A percentile compares a stretch with the other conserved stretches of the same genome.
Conservation (phyloP, 1,140 invertebrate species). For the Marisa cornuarietis region DNA sequence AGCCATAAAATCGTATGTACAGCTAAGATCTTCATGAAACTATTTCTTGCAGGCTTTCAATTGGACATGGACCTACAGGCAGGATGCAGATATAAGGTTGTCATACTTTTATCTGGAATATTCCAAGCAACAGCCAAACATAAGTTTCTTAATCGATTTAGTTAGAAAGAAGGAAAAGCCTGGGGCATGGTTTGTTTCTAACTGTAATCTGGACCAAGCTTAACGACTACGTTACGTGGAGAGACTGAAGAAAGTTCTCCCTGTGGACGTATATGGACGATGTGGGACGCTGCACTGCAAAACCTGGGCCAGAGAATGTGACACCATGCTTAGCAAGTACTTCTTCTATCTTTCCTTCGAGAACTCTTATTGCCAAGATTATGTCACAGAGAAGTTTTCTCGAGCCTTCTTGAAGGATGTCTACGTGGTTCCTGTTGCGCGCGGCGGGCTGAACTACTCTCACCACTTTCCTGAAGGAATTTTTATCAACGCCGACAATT, state of each 20-base stretch:
- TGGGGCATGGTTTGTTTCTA: constrained; percentile 74
- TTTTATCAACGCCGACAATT: no score
- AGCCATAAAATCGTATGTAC: no score
- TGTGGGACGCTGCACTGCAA: constrained; percentile 33
- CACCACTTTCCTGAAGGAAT: no score
- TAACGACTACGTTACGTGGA: constrained; percentile 29
- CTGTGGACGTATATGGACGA: constrained; percentile 45
- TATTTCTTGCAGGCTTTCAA: constrained; percentile 16
- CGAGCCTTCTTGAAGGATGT: constrained; percentile 40
- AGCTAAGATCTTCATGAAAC: no score
- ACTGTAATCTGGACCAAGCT: constrained; percentile 48
- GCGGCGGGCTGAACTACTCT: constrained; percentile 71
- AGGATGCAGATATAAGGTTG: constrained; percentile 4
- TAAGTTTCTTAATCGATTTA: constrained; percentile 14
- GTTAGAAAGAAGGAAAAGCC: constrained; percentile 28
- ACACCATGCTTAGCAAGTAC: constrained; percentile 53
- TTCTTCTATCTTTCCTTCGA: constrained; percentile 52
- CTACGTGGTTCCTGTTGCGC: constrained; percentile 62
- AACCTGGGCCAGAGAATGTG: constrained; percentile 63
- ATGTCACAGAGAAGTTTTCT: constrained; percentile 56
- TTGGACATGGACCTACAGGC: constrained; percentile 15
- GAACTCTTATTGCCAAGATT: constrained; percentile 50
- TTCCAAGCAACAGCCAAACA: constrained; percentile 1
- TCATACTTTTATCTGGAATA: neutral
- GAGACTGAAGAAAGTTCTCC: constrained; percentile 30